These are phyloP conservation scores for Andrena cerasifolii DNA, from an alignment of 1,140 invertebrate genomes.

Conservation along the genomic window DNA sequence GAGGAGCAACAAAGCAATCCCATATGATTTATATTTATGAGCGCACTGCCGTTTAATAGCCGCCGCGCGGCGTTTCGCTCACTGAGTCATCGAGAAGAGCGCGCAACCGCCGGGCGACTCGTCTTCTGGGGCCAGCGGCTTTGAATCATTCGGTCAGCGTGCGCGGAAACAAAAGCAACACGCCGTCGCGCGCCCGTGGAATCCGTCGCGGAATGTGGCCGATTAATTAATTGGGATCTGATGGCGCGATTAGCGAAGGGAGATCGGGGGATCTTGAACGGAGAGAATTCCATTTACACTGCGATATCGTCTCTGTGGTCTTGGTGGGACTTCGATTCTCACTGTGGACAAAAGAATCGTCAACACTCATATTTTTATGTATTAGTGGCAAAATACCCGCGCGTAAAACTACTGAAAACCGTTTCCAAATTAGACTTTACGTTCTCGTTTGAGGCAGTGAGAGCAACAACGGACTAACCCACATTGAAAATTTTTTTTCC, in stretches of 20 bases:
- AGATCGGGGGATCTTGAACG: neutral
- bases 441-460: too few relatives aligned
- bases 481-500: too few relatives aligned
- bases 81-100: conserved; percentile 54
- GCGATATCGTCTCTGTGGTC: too few relatives aligned
- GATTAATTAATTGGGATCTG: conserved; percentile 36
- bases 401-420: too few relatives aligned
- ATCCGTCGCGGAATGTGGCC: conserved; percentile 11
- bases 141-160: conserved; percentile 23
- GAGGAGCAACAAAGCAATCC: conserved; percentile 69
- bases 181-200: neutral
- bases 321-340: too few relatives aligned
- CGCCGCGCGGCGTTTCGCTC: conserved; percentile 46
- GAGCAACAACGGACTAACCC: too few relatives aligned
- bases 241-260: conserved; percentile 12
- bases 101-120: conserved; percentile 23
- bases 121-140: conserved; percentile 25
- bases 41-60: conserved; percentile 64
- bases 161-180: conserved; percentile 10
- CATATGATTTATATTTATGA: conserved; percentile 74
- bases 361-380: too few relatives aligned
- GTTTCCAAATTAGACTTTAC: too few relatives aligned
- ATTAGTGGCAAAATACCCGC: too few relatives aligned
- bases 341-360: too few relatives aligned
- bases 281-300: too few relatives aligned